Base-by-base conservation (phyloP, 37 sponge, comb jelly and placozoan genomes). In the Eunapius fragilis region DNA sequence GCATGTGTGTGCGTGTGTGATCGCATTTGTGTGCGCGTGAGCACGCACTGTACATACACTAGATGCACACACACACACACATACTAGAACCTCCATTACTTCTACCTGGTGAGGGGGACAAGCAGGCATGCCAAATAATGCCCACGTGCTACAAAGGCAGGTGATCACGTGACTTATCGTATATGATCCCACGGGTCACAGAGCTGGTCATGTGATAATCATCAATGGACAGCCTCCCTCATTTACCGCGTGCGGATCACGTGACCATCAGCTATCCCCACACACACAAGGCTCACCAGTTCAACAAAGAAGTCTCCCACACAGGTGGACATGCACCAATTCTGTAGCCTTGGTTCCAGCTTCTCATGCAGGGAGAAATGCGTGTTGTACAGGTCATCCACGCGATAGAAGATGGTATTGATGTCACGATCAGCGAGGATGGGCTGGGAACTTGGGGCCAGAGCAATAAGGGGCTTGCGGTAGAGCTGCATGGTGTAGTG, bases 391-490 rank as follows among this genome's bases (percentile, higher is more conserved):
- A 96, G 88, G 23, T 94, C 96, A 28, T 94, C 96, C 23, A 86
- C 73, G 4, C 88, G 71, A 50, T 87, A 94, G 86, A 96, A 96
- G 48, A 96, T 92, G 78, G 87, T 94, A 80, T 92, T 87, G 68
- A 91, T 75, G 49, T 89, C 95, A 36, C 87, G 73, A 86, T 88
- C 88, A 17, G 79, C 30, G 14, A 94, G 80, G 34, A 96, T 87
- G 31, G 93, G 88, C 67, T 96, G 96, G 50, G 94, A 79, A 67
- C 87, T 84, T 70, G 92, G 79, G 25, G 89, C 75, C 23, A 84
- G 72, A 22, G 94, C 96, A 35, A 93, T 47, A 36, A 96, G 89
- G n/a, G 96, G 96, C 83, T 91, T 91, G 7, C 93, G 87, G 80
- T 96, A 93, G 71, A 84, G 86, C 94, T 93, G 81, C 27, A 75